phyloP scores from a whole-genome alignment of 2,888 invertebrate species.

The Diarsia brunnea region DNA sequence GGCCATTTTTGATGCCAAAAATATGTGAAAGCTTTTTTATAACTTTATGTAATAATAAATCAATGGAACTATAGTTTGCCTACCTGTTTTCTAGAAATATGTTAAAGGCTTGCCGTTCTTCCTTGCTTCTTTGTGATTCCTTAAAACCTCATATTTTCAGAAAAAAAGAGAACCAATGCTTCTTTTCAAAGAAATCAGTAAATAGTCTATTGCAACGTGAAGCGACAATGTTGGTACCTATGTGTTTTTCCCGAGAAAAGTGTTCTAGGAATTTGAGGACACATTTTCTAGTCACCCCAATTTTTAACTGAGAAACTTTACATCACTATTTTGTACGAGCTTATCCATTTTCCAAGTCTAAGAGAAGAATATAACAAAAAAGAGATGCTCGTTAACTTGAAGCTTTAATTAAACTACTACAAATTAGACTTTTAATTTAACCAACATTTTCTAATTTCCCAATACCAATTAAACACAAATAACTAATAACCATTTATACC shows the following conservation, averaged over 20 bases:
- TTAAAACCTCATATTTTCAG: conserved; percentile 17
- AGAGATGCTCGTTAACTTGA: neutral
- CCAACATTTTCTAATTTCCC: conserved; percentile 26
- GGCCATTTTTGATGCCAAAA: neutral
- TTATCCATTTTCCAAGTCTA: neutral
- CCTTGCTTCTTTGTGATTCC: neutral
- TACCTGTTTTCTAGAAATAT: neutral
- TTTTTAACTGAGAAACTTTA: neutral
- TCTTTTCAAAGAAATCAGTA: conserved; percentile 27
- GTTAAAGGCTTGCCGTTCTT: neutral
- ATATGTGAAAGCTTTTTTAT: neutral
- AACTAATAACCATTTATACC: conserved; percentile 66
- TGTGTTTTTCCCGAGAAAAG: neutral
- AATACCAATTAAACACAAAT: conserved; percentile 50
- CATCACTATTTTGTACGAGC: neutral
- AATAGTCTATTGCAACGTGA: conserved; percentile 24
- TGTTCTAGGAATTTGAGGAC: neutral
- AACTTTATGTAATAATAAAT: neutral
- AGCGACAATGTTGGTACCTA: conserved; percentile 3
- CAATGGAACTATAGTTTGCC: neutral
- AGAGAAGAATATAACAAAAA: conserved; percentile 1
- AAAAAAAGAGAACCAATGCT: conserved; percentile 1
- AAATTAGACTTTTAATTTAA: conserved; percentile 12
- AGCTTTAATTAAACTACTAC: neutral
- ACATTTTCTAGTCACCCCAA: neutral